phyloP scores from a whole-genome alignment of 2,797 vertebrate species.

The Delichon dasypus region DNA sequence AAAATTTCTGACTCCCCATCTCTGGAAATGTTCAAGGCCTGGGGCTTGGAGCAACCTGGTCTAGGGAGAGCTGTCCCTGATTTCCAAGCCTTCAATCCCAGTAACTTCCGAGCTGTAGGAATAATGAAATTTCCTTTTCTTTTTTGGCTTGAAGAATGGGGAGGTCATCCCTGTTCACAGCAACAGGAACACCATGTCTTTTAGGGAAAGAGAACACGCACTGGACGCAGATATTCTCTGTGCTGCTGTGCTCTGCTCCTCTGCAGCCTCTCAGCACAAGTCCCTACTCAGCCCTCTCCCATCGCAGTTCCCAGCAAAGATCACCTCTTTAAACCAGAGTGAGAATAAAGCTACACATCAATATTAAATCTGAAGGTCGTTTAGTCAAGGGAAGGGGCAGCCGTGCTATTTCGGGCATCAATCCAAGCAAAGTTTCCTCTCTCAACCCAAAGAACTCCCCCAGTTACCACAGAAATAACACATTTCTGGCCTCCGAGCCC shows the following conservation, averaged over 20 bases:
- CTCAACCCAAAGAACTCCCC: neutral
- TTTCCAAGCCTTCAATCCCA: neutral
- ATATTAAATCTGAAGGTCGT: conserved; percentile 29
- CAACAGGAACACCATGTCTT: neutral
- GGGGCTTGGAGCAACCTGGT: neutral
- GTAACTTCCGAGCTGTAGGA: neutral
- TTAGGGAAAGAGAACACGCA: neutral
- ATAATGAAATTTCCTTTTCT: neutral
- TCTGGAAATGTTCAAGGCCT: neutral
- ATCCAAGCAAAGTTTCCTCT: neutral
- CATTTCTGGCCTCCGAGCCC: neutral
- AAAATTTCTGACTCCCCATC: neutral
- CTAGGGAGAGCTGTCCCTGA: neutral
- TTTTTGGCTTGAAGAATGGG: neutral
- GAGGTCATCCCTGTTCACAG: neutral
- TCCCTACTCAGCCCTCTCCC: neutral
- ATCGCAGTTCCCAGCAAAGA: neutral
- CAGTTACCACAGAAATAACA: neutral
- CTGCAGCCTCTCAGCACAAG: neutral
- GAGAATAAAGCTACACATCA: neutral
- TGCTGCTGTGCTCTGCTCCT: neutral
- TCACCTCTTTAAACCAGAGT: neutral
- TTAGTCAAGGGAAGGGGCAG: conserved; percentile 23
- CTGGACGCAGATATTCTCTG: neutral
- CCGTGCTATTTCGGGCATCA: neutral